These are phyloP conservation scores for Poecilobothrus nobilitatus DNA, from an alignment of 2,888 invertebrate species.

Conservation along the genomic window DNA sequence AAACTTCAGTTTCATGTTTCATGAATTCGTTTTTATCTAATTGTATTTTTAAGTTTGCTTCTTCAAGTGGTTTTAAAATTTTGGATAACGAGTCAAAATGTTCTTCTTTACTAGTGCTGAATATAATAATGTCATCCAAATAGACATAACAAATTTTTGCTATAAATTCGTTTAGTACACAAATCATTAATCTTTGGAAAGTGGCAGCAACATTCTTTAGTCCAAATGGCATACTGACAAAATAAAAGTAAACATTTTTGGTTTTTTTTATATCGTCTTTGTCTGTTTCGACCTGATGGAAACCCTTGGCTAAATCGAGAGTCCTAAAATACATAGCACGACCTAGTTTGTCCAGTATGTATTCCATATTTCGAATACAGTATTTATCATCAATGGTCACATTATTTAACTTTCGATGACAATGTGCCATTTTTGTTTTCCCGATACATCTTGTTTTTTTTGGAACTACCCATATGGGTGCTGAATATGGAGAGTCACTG, in stretches of 20 bases:
- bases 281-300: conserved; percentile 27
- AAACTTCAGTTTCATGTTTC: conserved; percentile 20
- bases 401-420: conserved; percentile 19
- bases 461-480: no score
- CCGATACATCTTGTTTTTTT: conserved; percentile 17
- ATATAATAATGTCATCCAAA: conserved; percentile 32
- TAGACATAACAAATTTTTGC: conserved; percentile 29
- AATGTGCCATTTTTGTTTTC: conserved; percentile 20
- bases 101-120: no score
- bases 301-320: conserved; percentile 27
- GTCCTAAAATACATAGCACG: conserved; percentile 26
- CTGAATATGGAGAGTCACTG: no score
- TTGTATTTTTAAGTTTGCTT: conserved; percentile 24
- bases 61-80: conserved; percentile 27
- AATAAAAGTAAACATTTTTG: conserved; percentile 18
- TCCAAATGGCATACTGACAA: no score
- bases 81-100: no score
- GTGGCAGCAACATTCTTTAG: no score
- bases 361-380: conserved; percentile 19
- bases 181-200: conserved; percentile 23
- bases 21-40: conserved; percentile 18
- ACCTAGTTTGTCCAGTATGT: conserved; percentile 28
- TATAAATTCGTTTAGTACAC: conserved; percentile 24
- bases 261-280: conserved; percentile 11
- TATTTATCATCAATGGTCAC: conserved; percentile 15